Conservation (phyloP, 2,888 invertebrate genomes). For the Perizoma affinitatum region DNA sequence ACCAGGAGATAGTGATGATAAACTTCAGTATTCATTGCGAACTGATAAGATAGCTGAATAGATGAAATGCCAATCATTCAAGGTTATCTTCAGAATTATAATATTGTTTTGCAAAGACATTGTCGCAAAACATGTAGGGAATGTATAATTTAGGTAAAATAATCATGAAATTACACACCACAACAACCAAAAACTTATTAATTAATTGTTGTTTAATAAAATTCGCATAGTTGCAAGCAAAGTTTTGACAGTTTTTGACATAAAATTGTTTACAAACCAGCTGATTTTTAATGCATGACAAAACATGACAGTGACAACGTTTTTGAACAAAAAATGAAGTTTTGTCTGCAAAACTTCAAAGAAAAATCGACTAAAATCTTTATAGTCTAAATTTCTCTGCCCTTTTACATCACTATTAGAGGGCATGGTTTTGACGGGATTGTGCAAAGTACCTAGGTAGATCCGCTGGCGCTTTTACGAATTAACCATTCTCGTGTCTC, state of each 20-base stretch:
- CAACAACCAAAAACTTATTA: not conserved
- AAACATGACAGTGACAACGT: too few relatives aligned
- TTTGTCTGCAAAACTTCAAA: too few relatives aligned
- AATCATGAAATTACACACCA: slow-evolving; percentile 8
- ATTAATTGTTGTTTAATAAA: too few relatives aligned
- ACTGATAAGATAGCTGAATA: slow-evolving; percentile 10
- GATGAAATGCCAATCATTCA: slow-evolving; percentile 18
- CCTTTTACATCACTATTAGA: not conserved
- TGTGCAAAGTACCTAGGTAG: not conserved
- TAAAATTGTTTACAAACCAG: not conserved
- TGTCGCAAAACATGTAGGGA: not conserved
- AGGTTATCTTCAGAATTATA: slow-evolving; percentile 27
- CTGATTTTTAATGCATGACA: too few relatives aligned
- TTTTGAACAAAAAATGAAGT: too few relatives aligned
- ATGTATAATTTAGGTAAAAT: not conserved
- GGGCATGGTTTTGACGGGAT: slow-evolving; percentile 7
- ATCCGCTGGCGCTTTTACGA: not conserved
- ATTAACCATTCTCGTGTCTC: not conserved
- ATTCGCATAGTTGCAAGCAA: too few relatives aligned
- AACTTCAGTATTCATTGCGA: slow-evolving; percentile 15
- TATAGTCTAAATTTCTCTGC: not conserved
- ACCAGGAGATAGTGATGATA: slow-evolving; percentile 20
- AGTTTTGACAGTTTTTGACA: not conserved
- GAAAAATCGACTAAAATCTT: not conserved
- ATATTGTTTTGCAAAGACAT: slow-evolving; percentile 4